These are phyloP conservation scores for Magallana ariakensis DNA, from an alignment of 1,140 invertebrate species.

Conservation along the genomic window DNA sequence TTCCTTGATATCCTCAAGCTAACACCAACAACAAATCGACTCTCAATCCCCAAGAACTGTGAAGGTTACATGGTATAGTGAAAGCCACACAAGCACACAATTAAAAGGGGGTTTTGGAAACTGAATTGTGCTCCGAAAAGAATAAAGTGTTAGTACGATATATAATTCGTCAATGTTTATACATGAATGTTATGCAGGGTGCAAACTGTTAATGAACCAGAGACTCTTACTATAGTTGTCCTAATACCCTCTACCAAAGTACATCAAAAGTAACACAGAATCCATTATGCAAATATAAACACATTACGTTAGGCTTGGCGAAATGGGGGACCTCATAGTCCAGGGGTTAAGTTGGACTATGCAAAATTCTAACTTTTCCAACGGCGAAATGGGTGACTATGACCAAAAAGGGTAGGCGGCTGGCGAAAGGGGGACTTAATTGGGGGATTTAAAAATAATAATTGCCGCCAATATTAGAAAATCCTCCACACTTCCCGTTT, in stretches of 20 bases:
- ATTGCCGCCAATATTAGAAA: constrained; percentile 50
- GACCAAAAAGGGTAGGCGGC: constrained; percentile 49
- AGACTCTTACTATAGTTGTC: not conserved
- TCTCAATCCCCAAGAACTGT: not conserved
- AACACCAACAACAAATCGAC: not conserved
- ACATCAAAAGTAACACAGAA: constrained; percentile 27
- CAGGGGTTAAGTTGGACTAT: not conserved
- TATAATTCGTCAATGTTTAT: constrained; percentile 19
- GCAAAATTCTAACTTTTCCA: not conserved
- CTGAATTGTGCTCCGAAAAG: not conserved
- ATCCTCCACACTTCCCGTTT: not conserved
- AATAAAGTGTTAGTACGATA: constrained; percentile 5
- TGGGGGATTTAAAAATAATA: constrained; percentile 52
- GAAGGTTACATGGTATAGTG: not conserved
- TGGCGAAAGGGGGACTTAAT: constrained; percentile 55
- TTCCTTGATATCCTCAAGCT: not conserved
- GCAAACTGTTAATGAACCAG: not conserved
- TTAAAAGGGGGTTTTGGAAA: not conserved
- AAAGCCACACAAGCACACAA: constrained; percentile 24
- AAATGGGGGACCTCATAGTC: constrained; percentile 43
- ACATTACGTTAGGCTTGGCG: constrained; percentile 31
- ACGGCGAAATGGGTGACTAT: constrained; percentile 48
- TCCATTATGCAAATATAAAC: constrained; percentile 27
- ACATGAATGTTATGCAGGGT: not conserved
- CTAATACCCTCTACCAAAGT: constrained; percentile 5